These are phyloP conservation scores for Gavia stellata DNA, from an alignment of 2,113 vertebrate genomes.

Conservation along the genomic window DNA sequence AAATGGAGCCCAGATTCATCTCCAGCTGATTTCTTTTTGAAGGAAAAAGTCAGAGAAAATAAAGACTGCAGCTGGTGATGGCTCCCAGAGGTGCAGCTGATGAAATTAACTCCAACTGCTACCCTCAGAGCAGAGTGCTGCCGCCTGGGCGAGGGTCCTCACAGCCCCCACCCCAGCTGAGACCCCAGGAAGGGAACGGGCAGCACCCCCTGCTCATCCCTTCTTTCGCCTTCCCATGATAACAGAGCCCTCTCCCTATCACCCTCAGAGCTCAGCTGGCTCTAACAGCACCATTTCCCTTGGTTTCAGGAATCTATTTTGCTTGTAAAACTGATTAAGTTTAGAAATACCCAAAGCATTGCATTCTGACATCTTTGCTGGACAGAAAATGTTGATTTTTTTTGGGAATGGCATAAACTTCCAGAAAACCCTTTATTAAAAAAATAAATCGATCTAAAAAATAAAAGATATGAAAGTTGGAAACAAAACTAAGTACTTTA, in stretches of 20 bases:
- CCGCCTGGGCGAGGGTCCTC: background rate
- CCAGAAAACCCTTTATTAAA: background rate
- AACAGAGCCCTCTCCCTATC: background rate
- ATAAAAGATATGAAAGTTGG: background rate
- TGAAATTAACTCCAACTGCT: fast-evolving
- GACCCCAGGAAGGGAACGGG: fast-evolving
- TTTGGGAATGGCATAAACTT: background rate
- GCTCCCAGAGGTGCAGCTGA: background rate
- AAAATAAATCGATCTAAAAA: background rate
- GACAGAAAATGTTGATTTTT: background rate
- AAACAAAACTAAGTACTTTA: background rate
- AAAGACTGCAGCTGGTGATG: background rate
- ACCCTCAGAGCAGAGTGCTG: fast-evolving
- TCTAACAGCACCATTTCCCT: background rate
- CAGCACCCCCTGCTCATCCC: background rate
- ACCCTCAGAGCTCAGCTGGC: background rate
- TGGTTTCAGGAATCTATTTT: no score
- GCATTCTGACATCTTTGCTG: background rate
- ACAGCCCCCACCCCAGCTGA: background rate
- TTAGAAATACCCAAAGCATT: background rate
- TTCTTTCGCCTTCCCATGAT: background rate
- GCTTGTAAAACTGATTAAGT: background rate
- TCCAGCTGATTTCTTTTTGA: no score
- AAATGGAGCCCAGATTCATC: fast-evolving
- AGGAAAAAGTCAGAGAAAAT: fast-evolving